These are phyloP conservation scores for Tachysurus fulvidraco DNA, from an alignment of 2,113 vertebrate genomes.

Conservation along the genomic window DNA sequence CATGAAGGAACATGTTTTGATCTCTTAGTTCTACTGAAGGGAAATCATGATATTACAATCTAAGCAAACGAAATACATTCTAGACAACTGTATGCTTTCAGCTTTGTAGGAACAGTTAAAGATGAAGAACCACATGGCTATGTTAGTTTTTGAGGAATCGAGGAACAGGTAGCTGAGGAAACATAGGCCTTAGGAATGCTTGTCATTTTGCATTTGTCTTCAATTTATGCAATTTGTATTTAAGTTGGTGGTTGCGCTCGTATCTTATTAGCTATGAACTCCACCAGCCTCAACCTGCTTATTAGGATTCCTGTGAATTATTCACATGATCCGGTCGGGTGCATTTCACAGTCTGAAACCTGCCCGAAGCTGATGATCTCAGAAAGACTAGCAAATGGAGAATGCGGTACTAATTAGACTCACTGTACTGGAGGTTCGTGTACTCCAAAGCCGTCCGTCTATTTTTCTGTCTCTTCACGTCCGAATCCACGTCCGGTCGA, in stretches of 20 bases:
- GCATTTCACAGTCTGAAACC: not conserved
- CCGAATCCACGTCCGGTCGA: slow-evolving; percentile 14
- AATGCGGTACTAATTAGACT: not conserved
- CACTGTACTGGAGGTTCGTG: not conserved
- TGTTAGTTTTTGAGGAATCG: not conserved
- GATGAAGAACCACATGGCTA: too few species aligned
- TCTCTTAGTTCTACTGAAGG: not conserved
- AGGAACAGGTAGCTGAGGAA: not conserved
- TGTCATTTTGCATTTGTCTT: not conserved
- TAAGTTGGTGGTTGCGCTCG: not conserved
- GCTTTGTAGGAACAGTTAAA: not conserved
- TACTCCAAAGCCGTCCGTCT: not conserved
- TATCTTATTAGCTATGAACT: not conserved
- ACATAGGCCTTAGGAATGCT: not conserved
- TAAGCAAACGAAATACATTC: not conserved
- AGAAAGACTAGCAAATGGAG: not conserved
- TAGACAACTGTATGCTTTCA: not conserved
- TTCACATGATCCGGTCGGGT: not conserved
- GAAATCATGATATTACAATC: not conserved
- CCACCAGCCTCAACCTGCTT: not conserved
- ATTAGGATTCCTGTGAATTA: not conserved
- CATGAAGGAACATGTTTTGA: not conserved
- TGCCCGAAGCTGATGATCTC: not conserved
- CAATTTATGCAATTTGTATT: not conserved
- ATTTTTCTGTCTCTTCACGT: not conserved